These are phyloP conservation scores for Pseudococcus jackbeardsleyi DNA, from an alignment of 2,888 invertebrate species.

Conservation along the genomic window DNA sequence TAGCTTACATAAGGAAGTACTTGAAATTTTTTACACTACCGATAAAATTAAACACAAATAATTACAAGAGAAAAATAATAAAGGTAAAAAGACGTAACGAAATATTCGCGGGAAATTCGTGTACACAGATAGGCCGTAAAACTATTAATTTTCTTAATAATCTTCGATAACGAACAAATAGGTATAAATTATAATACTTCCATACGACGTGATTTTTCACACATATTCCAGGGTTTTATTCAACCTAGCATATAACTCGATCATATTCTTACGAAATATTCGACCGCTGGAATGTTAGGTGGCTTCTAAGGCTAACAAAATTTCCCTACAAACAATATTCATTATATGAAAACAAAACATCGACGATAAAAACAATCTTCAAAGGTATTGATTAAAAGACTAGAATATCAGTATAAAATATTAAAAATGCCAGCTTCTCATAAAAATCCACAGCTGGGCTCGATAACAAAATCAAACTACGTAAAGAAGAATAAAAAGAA, in stretches of 20 bases:
- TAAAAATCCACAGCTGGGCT: background rate
- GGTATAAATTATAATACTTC: slow-evolving; percentile 12
- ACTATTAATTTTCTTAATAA: slow-evolving; percentile 33
- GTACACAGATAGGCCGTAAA: slow-evolving; percentile 55
- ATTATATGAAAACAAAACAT: slow-evolving; percentile 48
- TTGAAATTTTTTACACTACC: slow-evolving; percentile 50
- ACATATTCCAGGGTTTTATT: background rate
- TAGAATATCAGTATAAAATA: slow-evolving; percentile 54
- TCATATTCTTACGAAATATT: background rate
- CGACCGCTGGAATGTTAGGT: slow-evolving; percentile 34
- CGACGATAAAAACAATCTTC: slow-evolving; percentile 40
- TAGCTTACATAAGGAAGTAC: slow-evolving; percentile 56
- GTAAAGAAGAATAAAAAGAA: slow-evolving; percentile 6
- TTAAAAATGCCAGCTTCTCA: background rate
- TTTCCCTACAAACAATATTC: slow-evolving; percentile 13
- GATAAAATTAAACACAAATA: slow-evolving; percentile 56
- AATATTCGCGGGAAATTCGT: slow-evolving; percentile 52
- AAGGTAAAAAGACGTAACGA: slow-evolving; percentile 39
- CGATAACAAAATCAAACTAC: slow-evolving; percentile 20
- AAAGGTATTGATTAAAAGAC: slow-evolving; percentile 56
- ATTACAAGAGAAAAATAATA: slow-evolving; percentile 46
- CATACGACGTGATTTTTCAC: slow-evolving; percentile 25
- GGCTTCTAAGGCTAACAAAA: slow-evolving; percentile 20
- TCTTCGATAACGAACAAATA: slow-evolving; percentile 26
- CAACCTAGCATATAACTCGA: background rate